Base-by-base conservation (phyloP, 2,888 invertebrate species). In the Lycaena phlaeas region DNA sequence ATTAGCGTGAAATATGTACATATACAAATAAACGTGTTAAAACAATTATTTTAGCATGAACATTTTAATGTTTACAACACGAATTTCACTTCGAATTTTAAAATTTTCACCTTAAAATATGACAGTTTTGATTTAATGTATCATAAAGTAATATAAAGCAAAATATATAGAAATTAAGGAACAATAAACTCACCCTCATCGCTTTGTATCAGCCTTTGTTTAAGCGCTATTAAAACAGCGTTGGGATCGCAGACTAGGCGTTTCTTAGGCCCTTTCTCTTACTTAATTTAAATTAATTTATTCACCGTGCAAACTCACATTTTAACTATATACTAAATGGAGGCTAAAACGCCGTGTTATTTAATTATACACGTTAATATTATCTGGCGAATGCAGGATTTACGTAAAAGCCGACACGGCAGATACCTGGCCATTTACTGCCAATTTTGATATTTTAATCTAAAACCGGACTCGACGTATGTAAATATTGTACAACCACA, bases 201-300 rank as follows among this genome's bases (percentile, higher is more conserved):
- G 22, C 22, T 68, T 75, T 76, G 71, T 74, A 66, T 64, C 56
- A 61, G 63, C 71, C 71, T 71, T 75, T 76, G 75, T 76, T 64
- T 71, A 61, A 57, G 47, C 54, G 58, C 68, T 67, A 67, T 71
- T 73, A 70, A 72, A 71, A 70, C 65, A 71, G 68, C 59, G 59
- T 64, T 64, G 61, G 64, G 64, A 68, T 71, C 73, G 71, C 45
- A 38, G 43, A 44, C 56, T 64, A 64, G 59, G 66, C 62, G 65
- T 72, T 73, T 71, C 73, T 73, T 72, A 68, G 68, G 59, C 68
- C 71, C 70, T 68, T 72, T 75, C 62, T 64, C 67, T 69, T 62
- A 66, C 68, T 70, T 77, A 76, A 76, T 77, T 75, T 71, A 72
- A 74, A 79, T 79, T 75, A 75, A 79, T 78, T 78, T 71, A 74